A percentile compares a stretch with the other conserved stretches of the same genome.
Conservation (phyloP, 1,140 invertebrate species). For the Drosophila arawakana region DNA sequence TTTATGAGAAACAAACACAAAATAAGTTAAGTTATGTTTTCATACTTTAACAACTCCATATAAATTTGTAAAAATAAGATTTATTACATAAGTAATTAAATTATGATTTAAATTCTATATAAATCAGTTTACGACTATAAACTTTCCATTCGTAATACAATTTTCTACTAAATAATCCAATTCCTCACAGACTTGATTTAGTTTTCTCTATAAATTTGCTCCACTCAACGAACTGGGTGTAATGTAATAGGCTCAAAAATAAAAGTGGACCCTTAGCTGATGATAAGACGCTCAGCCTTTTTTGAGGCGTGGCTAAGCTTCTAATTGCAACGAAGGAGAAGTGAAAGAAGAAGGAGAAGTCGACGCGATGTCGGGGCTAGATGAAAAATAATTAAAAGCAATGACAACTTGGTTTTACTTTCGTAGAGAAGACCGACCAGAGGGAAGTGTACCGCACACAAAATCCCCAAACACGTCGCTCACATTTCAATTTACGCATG, state of each 20-base stretch:
- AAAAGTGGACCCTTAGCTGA: background rate
- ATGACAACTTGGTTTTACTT: conserved; percentile 73
- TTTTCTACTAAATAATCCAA: conserved; percentile 15
- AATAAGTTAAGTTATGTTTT: too few relatives aligned
- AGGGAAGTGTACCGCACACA: conserved; percentile 17
- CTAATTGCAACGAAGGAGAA: conserved; percentile 34
- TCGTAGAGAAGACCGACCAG: conserved; percentile 5
- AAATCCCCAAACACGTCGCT: conserved; percentile 82
- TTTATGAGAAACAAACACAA: background rate
- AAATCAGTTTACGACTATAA: conserved; percentile 1
- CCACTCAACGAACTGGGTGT: conserved; percentile 7
- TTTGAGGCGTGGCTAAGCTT: conserved; percentile 38
- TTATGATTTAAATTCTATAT: background rate
- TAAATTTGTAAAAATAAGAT: too few relatives aligned
- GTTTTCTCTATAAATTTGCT: conserved; percentile 19
- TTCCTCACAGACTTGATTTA: conserved; percentile 10
- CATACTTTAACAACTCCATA: too few relatives aligned
- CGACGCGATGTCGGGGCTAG: conserved; percentile 34
- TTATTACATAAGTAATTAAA: background rate
- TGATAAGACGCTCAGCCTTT: conserved; percentile 13
- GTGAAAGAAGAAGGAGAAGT: background rate
- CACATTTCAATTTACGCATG: conserved; percentile 84
- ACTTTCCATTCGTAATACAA: background rate
- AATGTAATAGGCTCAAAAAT: conserved; percentile 36
- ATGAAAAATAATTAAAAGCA: conserved; percentile 81